Evolutionary conservation across 1,140 invertebrate species (phyloP).

Genomic region (Onthophagus taurus): DNA sequence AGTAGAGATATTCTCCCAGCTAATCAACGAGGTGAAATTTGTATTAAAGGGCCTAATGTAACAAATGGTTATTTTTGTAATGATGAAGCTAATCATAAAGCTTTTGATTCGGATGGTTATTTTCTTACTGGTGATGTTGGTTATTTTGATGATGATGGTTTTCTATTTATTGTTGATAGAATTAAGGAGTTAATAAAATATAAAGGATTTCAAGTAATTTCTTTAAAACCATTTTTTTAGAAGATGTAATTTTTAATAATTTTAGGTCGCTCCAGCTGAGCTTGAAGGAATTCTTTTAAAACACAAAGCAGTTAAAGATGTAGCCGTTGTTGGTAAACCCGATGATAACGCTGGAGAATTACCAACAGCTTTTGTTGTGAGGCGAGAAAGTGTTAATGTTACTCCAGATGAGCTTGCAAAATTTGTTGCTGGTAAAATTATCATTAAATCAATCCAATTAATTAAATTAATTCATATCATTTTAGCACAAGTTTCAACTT

Average conservation of each 20-base stretch:
- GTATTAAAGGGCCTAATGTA: conserved; percentile 49
- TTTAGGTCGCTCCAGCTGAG: conserved; percentile 10
- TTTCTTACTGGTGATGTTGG: conserved; percentile 69
- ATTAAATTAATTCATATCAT: background rate
- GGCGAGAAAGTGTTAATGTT: background rate
- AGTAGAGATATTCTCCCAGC: conserved; percentile 49
- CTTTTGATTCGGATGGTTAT: conserved; percentile 59
- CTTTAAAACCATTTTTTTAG: too few species aligned
- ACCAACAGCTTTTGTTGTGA: conserved; percentile 56
- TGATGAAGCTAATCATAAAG: conserved; percentile 47
- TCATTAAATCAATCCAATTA: background rate
- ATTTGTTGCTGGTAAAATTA: background rate
- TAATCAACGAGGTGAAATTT: conserved; percentile 54
- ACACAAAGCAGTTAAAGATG: conserved; percentile 45
- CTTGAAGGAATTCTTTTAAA: conserved; percentile 1
- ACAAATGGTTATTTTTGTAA: conserved; percentile 57
- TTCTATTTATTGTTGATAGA: conserved; percentile 64
- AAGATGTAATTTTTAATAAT: conserved; percentile 20
- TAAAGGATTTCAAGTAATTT: conserved; percentile 61
- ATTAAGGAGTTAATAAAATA: conserved; percentile 76
- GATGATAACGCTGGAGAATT: conserved; percentile 54
- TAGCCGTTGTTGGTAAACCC: conserved; percentile 57
- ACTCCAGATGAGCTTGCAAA: background rate
- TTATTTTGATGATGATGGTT: conserved; percentile 56
- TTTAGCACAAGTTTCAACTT: background rate